These are phyloP conservation scores for Perognathus longimembris DNA, from an alignment of 2,113 vertebrate species.

Conservation along the genomic window DNA sequence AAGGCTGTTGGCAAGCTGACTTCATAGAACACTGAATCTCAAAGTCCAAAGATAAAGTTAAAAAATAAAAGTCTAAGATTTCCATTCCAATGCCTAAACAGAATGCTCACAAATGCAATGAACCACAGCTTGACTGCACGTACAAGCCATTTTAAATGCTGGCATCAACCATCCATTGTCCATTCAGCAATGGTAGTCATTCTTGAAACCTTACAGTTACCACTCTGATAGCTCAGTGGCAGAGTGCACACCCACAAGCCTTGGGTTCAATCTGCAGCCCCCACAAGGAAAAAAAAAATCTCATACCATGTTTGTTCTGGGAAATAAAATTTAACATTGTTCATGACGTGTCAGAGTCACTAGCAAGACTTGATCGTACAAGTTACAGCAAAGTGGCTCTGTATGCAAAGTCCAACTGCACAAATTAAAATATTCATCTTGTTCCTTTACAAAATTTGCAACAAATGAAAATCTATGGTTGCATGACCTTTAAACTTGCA, in stretches of 20 bases:
- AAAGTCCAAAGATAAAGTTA: conserved; percentile 22
- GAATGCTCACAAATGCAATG: neutral
- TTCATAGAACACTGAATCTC: neutral
- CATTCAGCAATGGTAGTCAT: neutral
- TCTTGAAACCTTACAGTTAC: neutral
- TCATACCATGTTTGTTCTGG: neutral
- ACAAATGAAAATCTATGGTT: neutral
- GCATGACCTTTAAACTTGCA: neutral
- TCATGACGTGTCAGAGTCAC: neutral
- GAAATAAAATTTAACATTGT: neutral
- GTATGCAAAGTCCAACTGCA: conserved; percentile 1
- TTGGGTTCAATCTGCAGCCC: neutral
- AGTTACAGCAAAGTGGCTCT: neutral
- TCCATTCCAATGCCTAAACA: neutral
- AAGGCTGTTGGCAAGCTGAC: neutral
- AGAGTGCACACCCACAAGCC: neutral
- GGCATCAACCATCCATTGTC: neutral
- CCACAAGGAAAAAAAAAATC: neutral
- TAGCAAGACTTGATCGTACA: conserved; percentile 6
- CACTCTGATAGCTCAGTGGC: neutral
- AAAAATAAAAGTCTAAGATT: neutral
- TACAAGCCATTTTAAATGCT: neutral
- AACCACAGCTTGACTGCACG: neutral
- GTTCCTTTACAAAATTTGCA: conserved; percentile 31
- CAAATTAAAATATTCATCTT: conserved; percentile 38